phyloP scores from a whole-genome alignment of 2,797 vertebrate species.

The Labroides dimidiatus region DNA sequence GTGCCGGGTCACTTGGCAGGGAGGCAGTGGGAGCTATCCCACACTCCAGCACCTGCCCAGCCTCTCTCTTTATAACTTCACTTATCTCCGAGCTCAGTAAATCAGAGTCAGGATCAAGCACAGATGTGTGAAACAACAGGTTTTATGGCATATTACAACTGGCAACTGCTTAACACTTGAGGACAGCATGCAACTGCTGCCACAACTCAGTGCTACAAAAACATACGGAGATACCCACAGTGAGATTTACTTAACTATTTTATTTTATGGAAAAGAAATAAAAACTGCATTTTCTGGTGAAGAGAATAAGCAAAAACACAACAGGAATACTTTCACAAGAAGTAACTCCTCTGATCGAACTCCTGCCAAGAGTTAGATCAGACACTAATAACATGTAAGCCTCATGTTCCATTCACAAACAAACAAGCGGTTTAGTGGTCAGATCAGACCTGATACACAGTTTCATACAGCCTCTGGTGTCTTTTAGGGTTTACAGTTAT shows the following conservation, averaged over 20 bases:
- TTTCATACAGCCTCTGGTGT: not conserved
- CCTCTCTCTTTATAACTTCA: conserved; percentile 47
- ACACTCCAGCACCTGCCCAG: conserved; percentile 70
- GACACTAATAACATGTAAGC: not conserved
- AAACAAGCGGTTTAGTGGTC: not conserved
- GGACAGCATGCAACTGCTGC: conserved; percentile 15
- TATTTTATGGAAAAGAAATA: not conserved
- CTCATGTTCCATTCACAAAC: conserved; percentile 1
- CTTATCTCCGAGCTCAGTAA: conserved; percentile 64
- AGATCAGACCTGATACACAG: not conserved
- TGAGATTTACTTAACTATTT: not conserved
- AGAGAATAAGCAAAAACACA: not conserved
- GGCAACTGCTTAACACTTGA: conserved; percentile 45
- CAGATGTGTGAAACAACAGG: conserved; percentile 68
- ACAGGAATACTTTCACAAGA: not conserved
- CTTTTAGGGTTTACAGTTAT: conserved; percentile 6
- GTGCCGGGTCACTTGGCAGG: conserved; percentile 63
- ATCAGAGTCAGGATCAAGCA: conserved; percentile 58
- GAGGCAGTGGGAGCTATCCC: conserved; percentile 53
- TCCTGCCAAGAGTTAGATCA: not conserved
- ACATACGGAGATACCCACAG: not conserved
- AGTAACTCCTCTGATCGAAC: too few species aligned
- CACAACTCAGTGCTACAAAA: conserved; percentile 6
- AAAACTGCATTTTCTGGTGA: not conserved
- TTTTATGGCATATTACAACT: conserved; percentile 41